Conservation (phyloP, 2,113 vertebrate species). For the Python bivittatus region DNA sequence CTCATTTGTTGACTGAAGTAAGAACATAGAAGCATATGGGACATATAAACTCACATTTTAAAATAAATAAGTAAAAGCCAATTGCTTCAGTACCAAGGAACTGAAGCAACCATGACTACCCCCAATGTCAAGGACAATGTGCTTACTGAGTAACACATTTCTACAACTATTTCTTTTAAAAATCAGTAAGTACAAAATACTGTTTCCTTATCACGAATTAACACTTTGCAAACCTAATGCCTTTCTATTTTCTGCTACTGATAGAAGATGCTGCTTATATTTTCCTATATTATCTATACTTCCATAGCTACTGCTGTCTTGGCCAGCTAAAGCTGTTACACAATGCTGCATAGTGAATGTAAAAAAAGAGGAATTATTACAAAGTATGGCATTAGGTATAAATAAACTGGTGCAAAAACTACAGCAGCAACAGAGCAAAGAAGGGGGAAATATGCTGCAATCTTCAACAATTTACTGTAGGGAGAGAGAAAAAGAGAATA, state of each 20-base stretch:
- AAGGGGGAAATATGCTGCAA: constrained; percentile 77
- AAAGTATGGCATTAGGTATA: constrained; percentile 88
- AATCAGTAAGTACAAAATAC: neutral
- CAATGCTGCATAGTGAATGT: constrained; percentile 80
- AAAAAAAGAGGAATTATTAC: constrained; percentile 79
- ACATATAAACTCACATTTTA: constrained; percentile 4
- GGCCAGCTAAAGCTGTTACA: constrained; percentile 68
- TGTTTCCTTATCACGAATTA: neutral
- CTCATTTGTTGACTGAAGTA: constrained; percentile 36
- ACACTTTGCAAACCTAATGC: constrained; percentile 29
- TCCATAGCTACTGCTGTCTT: neutral
- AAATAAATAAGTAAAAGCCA: neutral
- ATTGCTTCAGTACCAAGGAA: constrained; percentile 7
- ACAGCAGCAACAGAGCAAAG: constrained; percentile 83
- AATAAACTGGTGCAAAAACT: constrained; percentile 86
- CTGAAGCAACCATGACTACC: constrained; percentile 30
- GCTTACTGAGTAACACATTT: neutral
- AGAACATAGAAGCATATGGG: constrained; percentile 35
- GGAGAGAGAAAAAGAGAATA: constrained; percentile 35
- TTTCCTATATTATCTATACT: neutral
- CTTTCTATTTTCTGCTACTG: constrained; percentile 36
- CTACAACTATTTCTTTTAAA: neutral
- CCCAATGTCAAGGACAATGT: constrained; percentile 27
- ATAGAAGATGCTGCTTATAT: constrained; percentile 30
- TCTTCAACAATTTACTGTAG: constrained; percentile 85